Base-by-base conservation (phyloP, 1,140 invertebrate genomes). In the Saccostrea glomerata region DNA sequence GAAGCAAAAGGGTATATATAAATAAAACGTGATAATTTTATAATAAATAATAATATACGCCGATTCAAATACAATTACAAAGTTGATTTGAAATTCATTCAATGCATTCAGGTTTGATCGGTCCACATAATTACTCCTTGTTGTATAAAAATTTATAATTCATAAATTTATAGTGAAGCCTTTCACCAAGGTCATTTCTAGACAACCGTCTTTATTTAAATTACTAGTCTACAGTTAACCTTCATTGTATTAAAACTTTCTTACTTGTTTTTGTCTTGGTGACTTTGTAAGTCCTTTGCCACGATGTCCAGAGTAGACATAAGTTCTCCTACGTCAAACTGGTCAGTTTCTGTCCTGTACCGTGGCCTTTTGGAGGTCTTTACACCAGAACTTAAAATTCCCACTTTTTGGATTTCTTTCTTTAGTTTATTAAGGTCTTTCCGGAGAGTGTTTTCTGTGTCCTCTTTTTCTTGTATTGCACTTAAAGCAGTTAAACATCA, bases 261-360 rank as follows among this genome's bases (percentile, higher is more conserved):
- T 25, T 25, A 77, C 70, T 36, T 77, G 25, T 25, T 30, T 17
- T 17, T 25, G 20, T 84, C 82, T 47, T 56, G 40, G 1, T 55
- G 82, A n/a, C 82, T 54, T 13, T 84, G 40, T 25, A 84, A 56
- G 20, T 84, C 82, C 40, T 84, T 84, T 47, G 82, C 40, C 40
- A 54, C 82, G 2, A 84, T 15, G 82, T 84, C 82, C 40, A 84
- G 20, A 23, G 82, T 54, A 3, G 40, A 30, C 55, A 84, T 17
- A 20, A 84, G 82, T 84, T 84, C 82, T 3, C 12, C 25, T 23
- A 84, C 25, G 20, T 84, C 40, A 23, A 55, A 84, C n/a, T n/a
- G 12, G 9, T 56, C 82, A 6, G 82, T 20, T 55, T 84, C 47
- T n/a, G 40, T 55, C 55, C 82, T 47, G 82, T 84, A 84, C 0